Conservation (phyloP, 2,797 vertebrate species). For the Sternarchorhynchus goeldii region DNA sequence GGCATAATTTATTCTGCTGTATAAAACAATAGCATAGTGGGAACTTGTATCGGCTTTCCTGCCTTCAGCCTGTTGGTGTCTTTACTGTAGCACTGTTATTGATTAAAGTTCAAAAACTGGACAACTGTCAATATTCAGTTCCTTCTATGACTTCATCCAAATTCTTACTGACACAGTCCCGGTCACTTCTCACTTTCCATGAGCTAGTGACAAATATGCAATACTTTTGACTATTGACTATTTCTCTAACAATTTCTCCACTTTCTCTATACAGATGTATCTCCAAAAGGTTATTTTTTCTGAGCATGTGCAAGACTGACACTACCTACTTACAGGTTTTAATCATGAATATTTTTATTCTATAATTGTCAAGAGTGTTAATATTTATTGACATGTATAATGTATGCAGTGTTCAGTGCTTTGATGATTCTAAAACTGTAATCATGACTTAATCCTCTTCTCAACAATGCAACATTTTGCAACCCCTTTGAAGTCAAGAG, state of each 20-base stretch:
- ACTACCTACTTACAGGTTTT: constrained; percentile 21
- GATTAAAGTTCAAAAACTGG: constrained; percentile 83
- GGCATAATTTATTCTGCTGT: constrained; percentile 98
- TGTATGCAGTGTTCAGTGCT: constrained; percentile 35
- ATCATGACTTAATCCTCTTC: constrained; percentile 61
- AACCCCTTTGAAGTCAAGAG: constrained; percentile 63
- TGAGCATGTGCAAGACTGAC: background rate
- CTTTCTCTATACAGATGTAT: background rate
- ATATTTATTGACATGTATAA: constrained; percentile 48
- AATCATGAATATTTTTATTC: constrained; percentile 41
- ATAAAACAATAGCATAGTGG: constrained; percentile 91
- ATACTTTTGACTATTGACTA: background rate
- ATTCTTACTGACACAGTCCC: background rate
- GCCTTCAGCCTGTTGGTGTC: constrained; percentile 88
- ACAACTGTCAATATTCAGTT: constrained; percentile 32
- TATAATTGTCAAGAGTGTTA: constrained; percentile 39
- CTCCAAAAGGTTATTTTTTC: background rate
- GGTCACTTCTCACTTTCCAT: background rate
- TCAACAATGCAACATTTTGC: constrained; percentile 61
- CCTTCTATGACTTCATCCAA: constrained; percentile 10
- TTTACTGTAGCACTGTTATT: constrained; percentile 92
- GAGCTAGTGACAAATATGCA: background rate
- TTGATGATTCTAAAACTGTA: constrained; percentile 52
- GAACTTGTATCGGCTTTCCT: constrained; percentile 90
- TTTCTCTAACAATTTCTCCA: too few relatives aligned